phyloP scores from a whole-genome alignment of 2,888 invertebrate species.

The Drosophila histrio region DNA sequence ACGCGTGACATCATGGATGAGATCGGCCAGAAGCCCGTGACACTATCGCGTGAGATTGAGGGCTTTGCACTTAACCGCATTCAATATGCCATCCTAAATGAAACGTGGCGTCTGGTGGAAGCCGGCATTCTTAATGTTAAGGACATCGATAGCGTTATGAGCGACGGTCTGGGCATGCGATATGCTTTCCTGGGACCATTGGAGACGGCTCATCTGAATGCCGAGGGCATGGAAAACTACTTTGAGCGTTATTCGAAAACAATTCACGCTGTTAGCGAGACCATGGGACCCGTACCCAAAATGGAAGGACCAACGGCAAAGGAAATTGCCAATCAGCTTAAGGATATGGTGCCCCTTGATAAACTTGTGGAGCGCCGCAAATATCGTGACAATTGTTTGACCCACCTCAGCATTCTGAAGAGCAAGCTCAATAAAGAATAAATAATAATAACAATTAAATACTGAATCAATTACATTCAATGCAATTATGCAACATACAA shows the following conservation, averaged over 20 bases:
- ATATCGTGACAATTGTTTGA: constrained; percentile 93
- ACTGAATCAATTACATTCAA: background rate
- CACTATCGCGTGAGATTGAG: constrained; percentile 92
- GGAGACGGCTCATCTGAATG: constrained; percentile 97
- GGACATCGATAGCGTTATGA: constrained; percentile 97
- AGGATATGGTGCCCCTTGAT: constrained; percentile 90
- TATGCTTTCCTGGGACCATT: constrained; percentile 98
- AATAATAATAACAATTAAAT: background rate
- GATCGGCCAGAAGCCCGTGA: constrained; percentile 96
- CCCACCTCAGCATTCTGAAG: constrained; percentile 91
- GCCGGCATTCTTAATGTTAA: constrained; percentile 93
- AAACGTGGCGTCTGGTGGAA: constrained; percentile 94
- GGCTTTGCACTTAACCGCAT: constrained; percentile 97
- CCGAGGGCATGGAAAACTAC: constrained; percentile 90
- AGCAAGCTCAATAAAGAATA: constrained; percentile 86
- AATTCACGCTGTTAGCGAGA: constrained; percentile 87
- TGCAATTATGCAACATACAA: constrained; percentile 1
- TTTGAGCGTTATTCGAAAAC: constrained; percentile 87
- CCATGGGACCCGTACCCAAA: constrained; percentile 90
- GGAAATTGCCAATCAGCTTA: constrained; percentile 89
- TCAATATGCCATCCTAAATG: constrained; percentile 97
- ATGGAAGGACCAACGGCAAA: constrained; percentile 89
- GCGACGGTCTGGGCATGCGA: constrained; percentile 96
- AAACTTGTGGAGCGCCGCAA: constrained; percentile 89
- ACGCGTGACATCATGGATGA: constrained; percentile 92